These are phyloP conservation scores for Anoura caudifer DNA, from an alignment of 2,113 vertebrate genomes.

Conservation along the genomic window DNA sequence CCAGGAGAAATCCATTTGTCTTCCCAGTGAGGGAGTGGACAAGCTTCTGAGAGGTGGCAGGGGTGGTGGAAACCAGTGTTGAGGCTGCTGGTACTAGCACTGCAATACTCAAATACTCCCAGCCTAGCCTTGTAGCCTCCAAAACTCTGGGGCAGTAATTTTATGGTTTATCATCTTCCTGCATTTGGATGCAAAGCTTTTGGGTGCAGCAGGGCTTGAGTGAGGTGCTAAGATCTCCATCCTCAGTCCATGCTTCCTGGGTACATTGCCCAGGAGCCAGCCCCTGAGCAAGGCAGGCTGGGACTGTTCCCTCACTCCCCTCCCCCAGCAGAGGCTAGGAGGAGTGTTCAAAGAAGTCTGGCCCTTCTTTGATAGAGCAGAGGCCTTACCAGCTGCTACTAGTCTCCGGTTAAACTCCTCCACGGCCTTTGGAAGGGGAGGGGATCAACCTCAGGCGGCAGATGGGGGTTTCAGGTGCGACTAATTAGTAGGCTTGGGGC, in stretches of 20 bases:
- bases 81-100: not conserved
- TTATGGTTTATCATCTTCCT: not conserved
- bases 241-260: not conserved
- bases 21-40: constrained; percentile 59
- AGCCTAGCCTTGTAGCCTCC: not conserved
- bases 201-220: constrained; percentile 1
- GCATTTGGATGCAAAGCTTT: not conserved
- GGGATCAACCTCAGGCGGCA: not conserved
- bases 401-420: constrained; percentile 30
- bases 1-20: constrained; percentile 72
- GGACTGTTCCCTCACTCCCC: not conserved
- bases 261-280: not conserved
- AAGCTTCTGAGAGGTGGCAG: constrained; percentile 59
- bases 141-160: constrained; percentile 7
- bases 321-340: not conserved
- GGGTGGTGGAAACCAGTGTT: constrained; percentile 34
- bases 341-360: constrained; percentile 16
- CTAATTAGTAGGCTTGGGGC: constrained; percentile 32
- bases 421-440: not conserved
- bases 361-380: not conserved
- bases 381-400: constrained; percentile 30
- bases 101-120: not conserved
- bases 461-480: constrained; percentile 50
- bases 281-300: not conserved
- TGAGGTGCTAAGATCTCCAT: not conserved